Evolutionary conservation across 2,797 vertebrate genomes (phyloP), one percentile per base, ranked within the genome.

Genomic region (Heterohyrax brucei): DNA sequence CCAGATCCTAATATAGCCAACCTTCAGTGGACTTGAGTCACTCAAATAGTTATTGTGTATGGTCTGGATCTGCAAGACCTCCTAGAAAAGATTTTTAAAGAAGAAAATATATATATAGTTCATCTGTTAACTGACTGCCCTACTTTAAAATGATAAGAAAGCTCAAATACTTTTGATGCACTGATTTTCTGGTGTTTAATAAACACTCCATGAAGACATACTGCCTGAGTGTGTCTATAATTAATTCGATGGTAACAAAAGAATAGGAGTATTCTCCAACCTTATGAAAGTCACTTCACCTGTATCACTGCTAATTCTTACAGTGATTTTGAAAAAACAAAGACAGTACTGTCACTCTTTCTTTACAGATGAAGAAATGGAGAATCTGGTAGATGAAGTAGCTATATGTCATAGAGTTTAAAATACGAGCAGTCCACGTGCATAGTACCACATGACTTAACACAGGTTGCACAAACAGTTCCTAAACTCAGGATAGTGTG

Each of bases 1-100:
- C 96, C 94, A 97, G 81, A 98, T 87, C 68, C 10, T 84, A 97
- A 97, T 97, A 88, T 95, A 92, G 44, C 97, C 95, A 96, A 98
- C 89, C 91, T 91, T 97, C 68, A 98, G 77, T 78, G 93, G 56
- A 79, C 93, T 97, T 1, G 26, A 87, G 21, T 85, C 94, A 95
- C 1, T 95, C 80, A 97, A 39, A 93, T 96, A 97, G 1, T 88
- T 76, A 89, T 97, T 97, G 78, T 97, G 28, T 56, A 94, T 10
- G 9, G 68, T 90, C 30, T 89, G 82, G 72, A 97, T 97, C 81
- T 79, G 2, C 18, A 98, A 78, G n/a, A 2, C 44, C 33, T 92
- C 94, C 97, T 98, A 46, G 48, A 90, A 94, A 85, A n/a, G 56
- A 92, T 59, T 39, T 21, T 16, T 53, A 87, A 87, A 59, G 24